Conservation (phyloP, 2,797 vertebrate genomes). For the Sebastes matsubarae region DNA sequence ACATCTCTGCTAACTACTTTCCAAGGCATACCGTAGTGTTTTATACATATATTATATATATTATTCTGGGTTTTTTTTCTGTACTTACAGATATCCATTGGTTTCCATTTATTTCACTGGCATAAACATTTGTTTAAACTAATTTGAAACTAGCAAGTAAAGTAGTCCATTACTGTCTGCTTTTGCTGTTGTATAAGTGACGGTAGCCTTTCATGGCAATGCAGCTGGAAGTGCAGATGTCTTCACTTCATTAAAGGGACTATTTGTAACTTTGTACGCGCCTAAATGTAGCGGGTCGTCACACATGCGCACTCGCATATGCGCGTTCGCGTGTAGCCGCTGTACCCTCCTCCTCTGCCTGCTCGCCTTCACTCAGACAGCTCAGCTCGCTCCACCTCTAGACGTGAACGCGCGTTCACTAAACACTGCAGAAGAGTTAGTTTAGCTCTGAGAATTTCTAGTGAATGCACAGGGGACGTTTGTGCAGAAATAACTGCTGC, state of each 20-base stretch:
- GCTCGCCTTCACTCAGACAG: too few relatives aligned
- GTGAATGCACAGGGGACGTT: too few relatives aligned
- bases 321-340: too few relatives aligned
- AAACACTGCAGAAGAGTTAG: too few relatives aligned
- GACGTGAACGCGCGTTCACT: too few relatives aligned
- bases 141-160: background rate
- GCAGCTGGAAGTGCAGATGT: background rate
- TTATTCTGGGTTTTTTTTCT: background rate
- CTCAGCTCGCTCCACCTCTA: too few relatives aligned
- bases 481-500: too few relatives aligned
- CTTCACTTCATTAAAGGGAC: background rate
- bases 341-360: too few relatives aligned
- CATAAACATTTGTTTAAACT: background rate
- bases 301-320: too few relatives aligned
- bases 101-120: background rate
- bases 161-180: background rate
- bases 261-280: too few relatives aligned
- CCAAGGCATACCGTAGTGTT: background rate
- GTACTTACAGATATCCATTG: background rate
- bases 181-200: background rate
- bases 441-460: too few relatives aligned
- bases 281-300: too few relatives aligned
- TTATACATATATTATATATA: background rate
- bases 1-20: background rate
- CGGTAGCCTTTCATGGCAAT: background rate